Evolutionary conservation across 2,797 vertebrate genomes (phyloP), one percentile per base, ranked within the genome.

Genomic region (Pseudomugil tenellus): DNA sequence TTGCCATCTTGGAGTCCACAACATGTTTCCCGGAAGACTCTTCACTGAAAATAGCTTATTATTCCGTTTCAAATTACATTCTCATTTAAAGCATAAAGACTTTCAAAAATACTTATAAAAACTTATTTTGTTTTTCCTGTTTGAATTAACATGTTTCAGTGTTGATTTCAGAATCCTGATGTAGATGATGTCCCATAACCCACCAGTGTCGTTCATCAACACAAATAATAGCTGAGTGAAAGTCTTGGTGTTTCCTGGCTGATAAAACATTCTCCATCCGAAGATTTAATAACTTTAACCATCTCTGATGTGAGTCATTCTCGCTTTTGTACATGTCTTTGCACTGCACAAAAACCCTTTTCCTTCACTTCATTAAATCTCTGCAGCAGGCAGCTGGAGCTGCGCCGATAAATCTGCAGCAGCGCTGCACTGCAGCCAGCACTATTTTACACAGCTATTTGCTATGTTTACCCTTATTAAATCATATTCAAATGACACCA

Each of bases 401-500:
- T 1, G 0, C 0, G 28, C n/a, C 16, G 19, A 60, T 55, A 66
- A 61, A 61, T 49, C 57, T 25, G 10, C 57, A 56, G n/a, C 14
- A 23, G 21, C 31, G 16, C 63, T 37, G 43, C 1, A 1, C 56
- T 35, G 31, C 9, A 58, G 69, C 34, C 54, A 57, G 41, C 19
- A 31, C 46, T 59, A 16, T 65, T 65, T 58, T 53, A 41, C 61
- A 41, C 54, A 54, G 61, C 26, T 37, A n/a, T 39, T 32, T 41
- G n/a, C 46, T 34, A 6, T 54, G 57, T 53, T 46, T 53, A 31
- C 46, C 6, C 13, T 35, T 31, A 58, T 65, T 26, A 46, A 58
- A 59, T 59, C 29, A 28, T 26, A 9, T 13, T 41, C 23, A 63
- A 52, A 49, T 58, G 55, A 9, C 21, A 57, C 41, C 54, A 2